Evolutionary conservation across 2,888 invertebrate genomes (phyloP), one percentile per base, ranked within the genome.

Genomic region (Mythimna albipuncta): DNA sequence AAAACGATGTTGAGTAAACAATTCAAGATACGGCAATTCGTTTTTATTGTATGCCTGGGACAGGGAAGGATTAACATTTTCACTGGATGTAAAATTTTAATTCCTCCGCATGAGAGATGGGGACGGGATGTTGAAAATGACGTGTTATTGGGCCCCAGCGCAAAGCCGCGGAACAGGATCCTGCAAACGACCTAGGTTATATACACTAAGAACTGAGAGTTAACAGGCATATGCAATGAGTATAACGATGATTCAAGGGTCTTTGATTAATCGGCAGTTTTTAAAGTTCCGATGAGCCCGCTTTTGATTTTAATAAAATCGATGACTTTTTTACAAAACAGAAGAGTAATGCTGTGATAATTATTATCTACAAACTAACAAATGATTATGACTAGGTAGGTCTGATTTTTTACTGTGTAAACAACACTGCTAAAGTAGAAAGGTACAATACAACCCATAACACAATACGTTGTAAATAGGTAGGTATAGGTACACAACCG

Each of bases 31-130:
- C 91, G 85, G 89, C 91, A 92, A 94, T 94, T 93, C 89, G 91
- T 92, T 94, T 94, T 94, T 93, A 94, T 93, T 89, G 91, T 89
- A 88, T 91, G 87, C 91, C 88, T 89, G 94, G 94, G 94, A 94
- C 92, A 89, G 89, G 88, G 88, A 93, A 92, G 93, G 94, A 94
- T 95, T 94, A 95, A 93, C 92, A 93, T 94, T 94, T 94, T 92
- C 92, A 91, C 91, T 93, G 92, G 85, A 93, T 93, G 92, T 95
- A 92, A 93, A 95, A 95, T 94, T 94, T 94, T 94, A 94, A 95
- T 95, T 93, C 93, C 87, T 89, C 84, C 85, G 91, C 93, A 90
- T 92, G 91, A 93, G 92, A 47, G 47, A 47, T 47, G 47, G 47
- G 91, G 92, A 92, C 90, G 89, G 89, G 84, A 84, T 83, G 89